Conservation (phyloP, 2,797 vertebrate genomes). For the Coccyzus lansbergi region DNA sequence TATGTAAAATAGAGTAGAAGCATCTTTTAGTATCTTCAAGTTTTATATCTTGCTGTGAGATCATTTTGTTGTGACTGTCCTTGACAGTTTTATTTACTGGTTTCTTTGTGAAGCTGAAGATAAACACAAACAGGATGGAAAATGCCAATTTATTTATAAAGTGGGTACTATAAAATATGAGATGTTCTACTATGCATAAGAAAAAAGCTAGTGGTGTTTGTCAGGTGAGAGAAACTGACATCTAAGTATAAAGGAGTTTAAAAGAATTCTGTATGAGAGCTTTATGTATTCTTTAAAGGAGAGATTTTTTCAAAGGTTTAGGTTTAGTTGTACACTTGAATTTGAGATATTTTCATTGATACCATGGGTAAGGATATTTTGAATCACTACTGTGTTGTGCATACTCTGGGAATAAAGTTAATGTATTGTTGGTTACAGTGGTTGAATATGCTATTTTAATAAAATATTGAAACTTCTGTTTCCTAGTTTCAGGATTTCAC, state of each 20-base stretch:
- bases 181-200: slow-evolving; percentile 78
- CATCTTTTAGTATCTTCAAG: slow-evolving; percentile 80
- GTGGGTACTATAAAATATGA: slow-evolving; percentile 77
- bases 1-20: slow-evolving; percentile 87
- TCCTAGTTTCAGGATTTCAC: neutral
- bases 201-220: slow-evolving; percentile 62
- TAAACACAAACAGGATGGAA: slow-evolving; percentile 73
- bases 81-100: slow-evolving; percentile 84
- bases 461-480: slow-evolving; percentile 85
- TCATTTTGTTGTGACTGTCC: slow-evolving; percentile 80
- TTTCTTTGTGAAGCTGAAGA: slow-evolving; percentile 86
- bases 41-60: slow-evolving; percentile 85
- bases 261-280: slow-evolving; percentile 75
- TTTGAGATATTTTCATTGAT: slow-evolving; percentile 78
- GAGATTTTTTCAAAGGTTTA: slow-evolving; percentile 72
- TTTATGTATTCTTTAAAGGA: slow-evolving; percentile 77
- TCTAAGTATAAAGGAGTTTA: slow-evolving; percentile 64
- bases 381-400: slow-evolving; percentile 83
- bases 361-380: slow-evolving; percentile 77
- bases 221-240: slow-evolving; percentile 61
- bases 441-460: slow-evolving; percentile 95
- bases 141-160: slow-evolving; percentile 85
- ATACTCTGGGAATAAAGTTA: slow-evolving; percentile 75
- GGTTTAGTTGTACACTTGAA: slow-evolving; percentile 79
- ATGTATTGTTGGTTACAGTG: slow-evolving; percentile 81